Base-by-base conservation (phyloP, 2,797 vertebrate species). In the Tokudaia muenninki region DNA sequence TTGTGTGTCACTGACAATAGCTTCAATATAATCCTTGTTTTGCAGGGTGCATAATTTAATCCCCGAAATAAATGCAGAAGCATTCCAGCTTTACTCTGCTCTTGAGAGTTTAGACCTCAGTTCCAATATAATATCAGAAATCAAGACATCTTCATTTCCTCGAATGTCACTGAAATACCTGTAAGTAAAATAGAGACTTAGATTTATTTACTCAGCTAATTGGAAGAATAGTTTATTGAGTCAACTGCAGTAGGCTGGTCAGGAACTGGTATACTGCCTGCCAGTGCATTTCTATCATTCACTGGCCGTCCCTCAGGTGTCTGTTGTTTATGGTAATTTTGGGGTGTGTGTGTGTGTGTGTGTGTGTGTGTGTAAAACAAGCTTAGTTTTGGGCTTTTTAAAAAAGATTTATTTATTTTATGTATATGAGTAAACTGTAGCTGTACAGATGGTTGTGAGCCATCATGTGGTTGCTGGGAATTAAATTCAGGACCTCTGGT, bases 81-180 rank as follows among this genome's bases (percentile, higher is more conserved):
- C 99, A 12, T 99, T 99, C 72, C 99, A 99, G 96, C 99, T 99
- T 24, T 99, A 99, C 77, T 94, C 98, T 96, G 99, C 99, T 29
- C 97, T 99, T 94, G 99, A 99, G 98, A 99, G 98, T 44, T 98
- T 99, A 92, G 99, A 99, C 97, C 99, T 99, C 86, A 99, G 99
- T 92, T 99, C 99, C 89, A 99, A 99, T 97, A 98, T 99, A 1
- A 99, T 99, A 97, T 99, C 99, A 4, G 99, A 99, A 98, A 98
- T 99, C 89, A 99, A 98, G 99, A 99, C 98, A 22, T 98, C 99
- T 97, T 99, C 99, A 37, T 99, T 99, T 97, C 99, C 99, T 47
- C 99, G 98, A 96, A 99, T 99, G 99, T 99, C 99, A 63, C 98
- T 99, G 92, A 99, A 99, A 98, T 99, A 99, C 97, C 98, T 99